These are phyloP conservation scores for Smutsia gigantea DNA, from an alignment of 2,797 vertebrate species.

Conservation along the genomic window DNA sequence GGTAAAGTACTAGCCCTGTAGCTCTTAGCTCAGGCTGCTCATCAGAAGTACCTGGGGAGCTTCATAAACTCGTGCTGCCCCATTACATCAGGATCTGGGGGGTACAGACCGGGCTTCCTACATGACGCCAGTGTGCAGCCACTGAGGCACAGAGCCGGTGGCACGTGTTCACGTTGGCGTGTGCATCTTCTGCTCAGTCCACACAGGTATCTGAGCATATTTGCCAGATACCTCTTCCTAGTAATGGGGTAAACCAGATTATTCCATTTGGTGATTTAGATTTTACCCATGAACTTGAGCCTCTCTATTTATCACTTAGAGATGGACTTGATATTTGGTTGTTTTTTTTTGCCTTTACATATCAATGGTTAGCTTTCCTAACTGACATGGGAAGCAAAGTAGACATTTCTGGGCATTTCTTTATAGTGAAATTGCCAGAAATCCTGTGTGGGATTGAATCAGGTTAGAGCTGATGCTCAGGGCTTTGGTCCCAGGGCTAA, in stretches of 20 bases:
- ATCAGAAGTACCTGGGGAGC: neutral
- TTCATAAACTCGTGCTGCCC: neutral
- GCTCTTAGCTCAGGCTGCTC: neutral
- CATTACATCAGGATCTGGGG: neutral
- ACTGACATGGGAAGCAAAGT: neutral
- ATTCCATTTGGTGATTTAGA: neutral
- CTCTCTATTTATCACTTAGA: slow-evolving; percentile 14
- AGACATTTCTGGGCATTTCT: neutral
- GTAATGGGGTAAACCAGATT: neutral
- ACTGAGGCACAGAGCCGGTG: accelerated
- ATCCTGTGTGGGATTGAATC: neutral
- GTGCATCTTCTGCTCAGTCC: neutral
- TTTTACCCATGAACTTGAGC: slow-evolving; percentile 7
- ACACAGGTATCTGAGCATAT: neutral
- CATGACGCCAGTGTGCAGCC: neutral
- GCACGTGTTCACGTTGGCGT: neutral
- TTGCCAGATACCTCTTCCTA: neutral
- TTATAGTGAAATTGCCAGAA: neutral
- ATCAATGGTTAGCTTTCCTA: neutral
- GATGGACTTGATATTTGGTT: neutral
- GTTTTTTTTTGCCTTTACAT: neutral
- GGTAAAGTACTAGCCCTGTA: neutral
- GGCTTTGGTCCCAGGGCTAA: neutral
- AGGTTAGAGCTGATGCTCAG: neutral
- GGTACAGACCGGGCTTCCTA: neutral